phyloP scores from a whole-genome alignment of 2,113 vertebrate genomes.

The Ivindomyrus marchei region DNA sequence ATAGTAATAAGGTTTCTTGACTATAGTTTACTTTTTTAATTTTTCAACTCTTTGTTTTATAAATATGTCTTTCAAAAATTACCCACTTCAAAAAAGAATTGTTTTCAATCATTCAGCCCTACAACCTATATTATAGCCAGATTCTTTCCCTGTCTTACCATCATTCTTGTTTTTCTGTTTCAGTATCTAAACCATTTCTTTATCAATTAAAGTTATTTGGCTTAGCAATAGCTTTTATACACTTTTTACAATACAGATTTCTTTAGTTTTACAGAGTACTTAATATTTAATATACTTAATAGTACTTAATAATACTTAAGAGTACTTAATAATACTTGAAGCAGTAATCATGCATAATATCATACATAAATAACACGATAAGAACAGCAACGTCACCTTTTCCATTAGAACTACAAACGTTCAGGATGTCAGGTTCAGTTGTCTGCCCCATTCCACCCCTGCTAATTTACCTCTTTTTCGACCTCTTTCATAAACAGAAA shows the following conservation, averaged over 20 bases:
- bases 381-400: neutral
- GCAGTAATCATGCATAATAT: neutral
- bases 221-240: neutral
- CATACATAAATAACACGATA: neutral
- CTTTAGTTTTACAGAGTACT: neutral
- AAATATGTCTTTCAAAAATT: neutral
- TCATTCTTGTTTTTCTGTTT: neutral
- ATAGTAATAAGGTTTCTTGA: neutral
- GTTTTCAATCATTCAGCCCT: neutral
- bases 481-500: neutral
- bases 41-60: neutral
- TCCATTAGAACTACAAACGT: neutral
- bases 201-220: neutral
- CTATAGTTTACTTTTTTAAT: neutral
- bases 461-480: neutral
- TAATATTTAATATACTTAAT: neutral
- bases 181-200: neutral
- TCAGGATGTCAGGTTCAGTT: neutral
- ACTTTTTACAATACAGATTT: neutral
- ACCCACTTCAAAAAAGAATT: neutral
- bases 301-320: too few relatives aligned
- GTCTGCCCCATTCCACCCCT: neutral
- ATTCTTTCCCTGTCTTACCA: neutral
- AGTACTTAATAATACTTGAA: neutral
- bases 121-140: neutral